Base-by-base conservation (phyloP, 2,888 invertebrate genomes). In the Onthophagus sagittarius region DNA sequence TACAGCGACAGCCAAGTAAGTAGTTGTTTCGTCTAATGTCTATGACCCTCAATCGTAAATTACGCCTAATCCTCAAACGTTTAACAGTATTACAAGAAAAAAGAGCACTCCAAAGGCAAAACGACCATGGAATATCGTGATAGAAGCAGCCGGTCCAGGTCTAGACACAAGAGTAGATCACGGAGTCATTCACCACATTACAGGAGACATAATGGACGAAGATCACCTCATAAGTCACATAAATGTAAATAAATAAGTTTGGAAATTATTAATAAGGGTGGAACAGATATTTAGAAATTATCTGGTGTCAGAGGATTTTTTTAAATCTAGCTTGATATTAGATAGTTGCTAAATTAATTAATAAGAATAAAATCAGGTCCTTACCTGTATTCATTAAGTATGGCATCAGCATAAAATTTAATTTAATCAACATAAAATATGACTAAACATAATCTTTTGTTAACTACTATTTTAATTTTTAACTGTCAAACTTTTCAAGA, bases 91-190 rank as follows among this genome's bases (percentile, higher is more conserved):
- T 32, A 67, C 5, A 67, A 67, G 7, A 67, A 67, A 31, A 67
- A 67, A 31, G 67, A 67, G 6, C 67, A 67, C 39, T 53, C 39
- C 31, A 67, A 67, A 23, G 67, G 67, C 5, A 31, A 15, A 32
- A 67, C 9, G 67, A 23, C 23, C 9, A n/a, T n/a, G 5, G 82
- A 82, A 74, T 82, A 82, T 76, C 79, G 80, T 69, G 80, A 81
- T 70, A 80, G 79, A 77, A 83, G 81, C 71, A 80, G 83, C 63
- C 79, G 80, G 64, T 84, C 84, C 6, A 80, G 81, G 77, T 84
- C 75, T 11, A 70, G 75, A 33, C 77, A 77, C 32, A 73, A 83
- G 76, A 84, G 84, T 23, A 81, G 81, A 65, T 85, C 85, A 5
- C 81, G 82, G 77, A 85, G 77, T 13, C 77, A 76, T 75, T 78